Conservation (phyloP, 2,113 vertebrate genomes). For the Microcebus tavaratra region DNA sequence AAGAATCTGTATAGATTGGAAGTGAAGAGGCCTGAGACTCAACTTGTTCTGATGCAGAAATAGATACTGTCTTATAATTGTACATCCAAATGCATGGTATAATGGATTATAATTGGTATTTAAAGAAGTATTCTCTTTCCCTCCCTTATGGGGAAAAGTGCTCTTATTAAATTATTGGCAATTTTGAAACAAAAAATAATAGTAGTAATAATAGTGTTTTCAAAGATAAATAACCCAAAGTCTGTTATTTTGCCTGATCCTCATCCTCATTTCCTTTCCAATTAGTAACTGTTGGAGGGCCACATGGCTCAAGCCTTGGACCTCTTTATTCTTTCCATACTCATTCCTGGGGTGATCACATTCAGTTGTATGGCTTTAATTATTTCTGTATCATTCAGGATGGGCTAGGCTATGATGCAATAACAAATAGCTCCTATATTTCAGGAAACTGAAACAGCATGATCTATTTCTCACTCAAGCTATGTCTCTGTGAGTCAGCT, state of each 20-base stretch:
- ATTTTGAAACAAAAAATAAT: not conserved
- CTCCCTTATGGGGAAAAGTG: not conserved
- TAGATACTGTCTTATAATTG: not conserved
- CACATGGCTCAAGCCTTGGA: not conserved
- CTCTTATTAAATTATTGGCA: not conserved
- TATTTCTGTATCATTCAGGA: not conserved
- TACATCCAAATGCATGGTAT: not conserved
- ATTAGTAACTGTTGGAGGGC: not conserved
- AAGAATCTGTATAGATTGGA: not conserved
- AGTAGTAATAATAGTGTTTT: not conserved
- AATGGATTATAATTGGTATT: not conserved
- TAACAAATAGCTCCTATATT: conserved; percentile 34
- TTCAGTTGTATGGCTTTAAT: not conserved
- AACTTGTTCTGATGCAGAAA: not conserved
- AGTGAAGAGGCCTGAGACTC: not conserved
- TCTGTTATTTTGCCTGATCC: not conserved
- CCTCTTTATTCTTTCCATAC: not conserved
- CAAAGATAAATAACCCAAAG: not conserved
- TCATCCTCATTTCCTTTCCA: not conserved
- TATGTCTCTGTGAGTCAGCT: not conserved
- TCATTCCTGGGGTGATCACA: not conserved
- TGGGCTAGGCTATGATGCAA: not conserved
- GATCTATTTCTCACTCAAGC: not conserved
- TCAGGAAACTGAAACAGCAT: not conserved
- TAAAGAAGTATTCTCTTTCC: not conserved